A percentile compares a stretch with the other conserved stretches of the same genome.
phyloP scores from a whole-genome alignment of 2,113 vertebrate species.

The Opisthocomus hoazin region DNA sequence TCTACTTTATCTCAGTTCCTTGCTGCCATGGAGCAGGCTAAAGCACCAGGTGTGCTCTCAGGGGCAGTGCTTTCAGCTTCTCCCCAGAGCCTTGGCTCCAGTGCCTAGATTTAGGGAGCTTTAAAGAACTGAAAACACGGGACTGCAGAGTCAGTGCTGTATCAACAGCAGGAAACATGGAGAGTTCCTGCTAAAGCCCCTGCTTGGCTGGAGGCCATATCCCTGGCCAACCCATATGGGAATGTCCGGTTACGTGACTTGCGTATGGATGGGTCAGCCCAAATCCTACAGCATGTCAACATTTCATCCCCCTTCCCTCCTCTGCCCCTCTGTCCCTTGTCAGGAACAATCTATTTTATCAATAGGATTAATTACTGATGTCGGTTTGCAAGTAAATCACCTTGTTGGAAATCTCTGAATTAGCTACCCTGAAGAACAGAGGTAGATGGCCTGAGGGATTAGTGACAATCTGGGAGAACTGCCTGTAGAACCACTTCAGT shows the following conservation, averaged over 20 bases:
- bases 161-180: neutral
- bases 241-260: neutral
- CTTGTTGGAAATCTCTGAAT: neutral
- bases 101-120: neutral
- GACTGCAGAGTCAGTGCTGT: neutral
- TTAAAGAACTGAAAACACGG: neutral
- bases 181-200: conserved; percentile 25
- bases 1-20: neutral
- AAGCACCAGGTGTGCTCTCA: neutral
- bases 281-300: neutral
- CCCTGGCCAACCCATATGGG: neutral
- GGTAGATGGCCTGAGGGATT: neutral
- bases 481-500: neutral
- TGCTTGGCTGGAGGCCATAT: conserved; percentile 28
- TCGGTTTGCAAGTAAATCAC: neutral
- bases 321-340: neutral
- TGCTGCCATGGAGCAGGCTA: neutral
- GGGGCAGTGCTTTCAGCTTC: neutral
- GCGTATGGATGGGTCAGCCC: neutral
- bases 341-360: neutral
- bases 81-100: neutral
- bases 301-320: neutral
- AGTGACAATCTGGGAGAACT: neutral
- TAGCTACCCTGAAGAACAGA: neutral
- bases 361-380: neutral